Base-by-base conservation (phyloP, 2,888 invertebrate genomes). In the Trichogramma evanescens region DNA sequence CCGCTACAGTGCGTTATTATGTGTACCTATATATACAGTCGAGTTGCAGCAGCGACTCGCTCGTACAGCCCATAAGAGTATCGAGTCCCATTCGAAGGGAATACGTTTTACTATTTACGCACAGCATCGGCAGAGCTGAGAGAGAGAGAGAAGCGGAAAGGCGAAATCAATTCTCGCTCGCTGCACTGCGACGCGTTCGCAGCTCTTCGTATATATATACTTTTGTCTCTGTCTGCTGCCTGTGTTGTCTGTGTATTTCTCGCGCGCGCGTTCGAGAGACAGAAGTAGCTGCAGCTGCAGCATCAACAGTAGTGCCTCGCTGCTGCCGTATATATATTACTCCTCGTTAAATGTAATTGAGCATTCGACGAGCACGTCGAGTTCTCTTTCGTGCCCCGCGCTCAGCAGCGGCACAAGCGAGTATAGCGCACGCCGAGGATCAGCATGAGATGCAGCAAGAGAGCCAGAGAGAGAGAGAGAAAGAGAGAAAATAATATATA, bases 311-410 rank as follows among this genome's bases (percentile, higher is more conserved):
- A 13, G 13, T 13, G 13, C 13, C 13, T 13, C 13, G 13, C 13
- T 13, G 13, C 13, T 13, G 13, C 13, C 13, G 13, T 13, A 13
- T 13, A 13, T 13, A 13, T 13, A 13, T 13, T 13, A 13, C 13
- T 13, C 13, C 60, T 63, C 57, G 60, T 63, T 60, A 63, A 63
- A 63, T 58, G 44, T 63, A 63, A 60, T 63, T 58, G 63, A 63
- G 60, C 60, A 63, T 63, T 60, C 60, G 60, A 51, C 57, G 52
- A 52, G 58, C 54, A 55, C 52, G 41, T 58, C 13, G 10, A 26
- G 45, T 45, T 49, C 7, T 7, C 26, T 49, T 49, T n/a, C 13
- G 7, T 10, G 43, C 41, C 38, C 5, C 41, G 52, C 13, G 13
- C 13, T 13, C 13, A 2, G 13, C 13, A 13, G 13, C 13, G 2